These are phyloP conservation scores for Thelohanellus kitauei DNA, from an alignment of 30 jellyfish, hydroid and myxozoan species.

Conservation along the genomic window DNA sequence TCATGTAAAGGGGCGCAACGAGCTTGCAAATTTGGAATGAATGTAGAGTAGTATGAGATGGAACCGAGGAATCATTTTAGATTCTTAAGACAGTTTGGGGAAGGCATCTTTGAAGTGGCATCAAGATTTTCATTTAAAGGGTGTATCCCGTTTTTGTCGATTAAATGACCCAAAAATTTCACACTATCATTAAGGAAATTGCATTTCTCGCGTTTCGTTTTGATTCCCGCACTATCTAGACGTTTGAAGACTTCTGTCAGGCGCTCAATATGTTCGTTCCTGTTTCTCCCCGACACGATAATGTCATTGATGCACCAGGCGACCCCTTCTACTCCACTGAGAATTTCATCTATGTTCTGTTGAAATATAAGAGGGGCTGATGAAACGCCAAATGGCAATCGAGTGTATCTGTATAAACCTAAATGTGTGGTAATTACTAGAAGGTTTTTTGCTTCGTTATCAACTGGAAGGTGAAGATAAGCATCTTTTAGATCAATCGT, in stretches of 20 bases:
- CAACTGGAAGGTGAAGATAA: slow-evolving; percentile 7
- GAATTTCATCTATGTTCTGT: slow-evolving; percentile 4
- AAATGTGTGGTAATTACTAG: slow-evolving; percentile 11
- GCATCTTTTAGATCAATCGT: slow-evolving; percentile 5
- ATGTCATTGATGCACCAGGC: slow-evolving; percentile 7
- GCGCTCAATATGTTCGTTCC: slow-evolving; percentile 7
- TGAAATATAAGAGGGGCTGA: slow-evolving; percentile 26
- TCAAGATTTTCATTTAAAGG: slow-evolving; percentile 2
- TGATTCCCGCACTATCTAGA: neutral
- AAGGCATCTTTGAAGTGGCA: slow-evolving; percentile 10
- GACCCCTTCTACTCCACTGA: slow-evolving; percentile 14
- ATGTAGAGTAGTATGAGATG: slow-evolving; percentile 7
- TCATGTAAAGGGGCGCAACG: slow-evolving; percentile 7
- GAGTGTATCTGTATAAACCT: slow-evolving; percentile 11
- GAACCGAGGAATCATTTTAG: slow-evolving; percentile 12
- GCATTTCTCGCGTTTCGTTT: slow-evolving; percentile 3
- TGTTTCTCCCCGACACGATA: slow-evolving; percentile 1
- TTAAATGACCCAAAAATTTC: slow-evolving; percentile 9
- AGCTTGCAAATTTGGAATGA: slow-evolving; percentile 3
- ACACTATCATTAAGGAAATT: slow-evolving; percentile 3
- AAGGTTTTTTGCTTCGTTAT: slow-evolving; percentile 6
- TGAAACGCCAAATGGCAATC: slow-evolving; percentile 14
- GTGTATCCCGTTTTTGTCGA: slow-evolving; percentile 9
- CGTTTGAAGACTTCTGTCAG: slow-evolving; percentile 3
- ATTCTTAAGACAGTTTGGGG: slow-evolving; percentile 8